Base-by-base conservation (phyloP, 2,113 vertebrate species). In the Forbesichthys agassizii region DNA sequence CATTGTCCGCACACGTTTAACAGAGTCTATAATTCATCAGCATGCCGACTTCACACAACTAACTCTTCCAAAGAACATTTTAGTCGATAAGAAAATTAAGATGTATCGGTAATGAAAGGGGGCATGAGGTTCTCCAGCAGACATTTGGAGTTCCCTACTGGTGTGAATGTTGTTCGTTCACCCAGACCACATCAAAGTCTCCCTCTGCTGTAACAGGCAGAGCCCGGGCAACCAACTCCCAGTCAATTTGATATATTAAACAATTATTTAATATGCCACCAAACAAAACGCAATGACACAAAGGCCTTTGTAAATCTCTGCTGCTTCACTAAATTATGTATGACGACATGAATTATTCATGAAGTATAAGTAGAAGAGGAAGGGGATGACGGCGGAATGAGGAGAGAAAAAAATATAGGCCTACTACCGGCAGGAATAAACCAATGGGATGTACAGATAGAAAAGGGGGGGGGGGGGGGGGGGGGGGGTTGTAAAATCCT, bases 191-290 rank as follows among this genome's bases (percentile, higher is more conserved):
- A 80, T 81, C 82, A 78, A 78, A 69, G 81, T 67, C 64, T 82
- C 77, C 76, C 71, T 69, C 71, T 64, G 1, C 61, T 53, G 71
- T 69, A 77, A 74, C 77, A 74, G 27, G 10, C 73, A 0, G 46
- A 33, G 71, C 51, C 66, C 10, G 1, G 8, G 59, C 77, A 83
- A 74, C 74, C 74, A 18, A 66, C 83, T 85, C 81, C 79, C 78
- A 90, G 88, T 90, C 89, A 90, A 88, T 89, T 83, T 89, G 88
- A 91, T 90, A 83, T 87, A 90, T 91, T 90, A 89, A 91, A 91
- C 84, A 90, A 92, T 90, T 92, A 93, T 90, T 86, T 86, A 92
- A 89, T 89, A 86, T 89, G 88, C 85, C 88, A 89, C 86, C 85
- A 88, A 91, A 91, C 90, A 90, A 90, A 91, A 90, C 84, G 84